Conservation (phyloP, 1,140 invertebrate genomes). For the Pararge aegeria region DNA sequence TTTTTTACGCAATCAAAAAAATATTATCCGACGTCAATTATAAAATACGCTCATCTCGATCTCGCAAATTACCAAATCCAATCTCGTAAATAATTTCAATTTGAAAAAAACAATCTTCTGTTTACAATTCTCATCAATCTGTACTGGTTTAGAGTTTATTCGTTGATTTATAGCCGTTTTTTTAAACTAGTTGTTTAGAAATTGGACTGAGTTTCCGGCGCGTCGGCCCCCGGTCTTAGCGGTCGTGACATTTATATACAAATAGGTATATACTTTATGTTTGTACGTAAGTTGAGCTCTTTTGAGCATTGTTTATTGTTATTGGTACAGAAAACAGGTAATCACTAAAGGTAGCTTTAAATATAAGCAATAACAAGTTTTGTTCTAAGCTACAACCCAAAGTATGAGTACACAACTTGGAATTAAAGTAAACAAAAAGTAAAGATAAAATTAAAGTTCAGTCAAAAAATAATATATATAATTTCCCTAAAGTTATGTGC, state of each 20-base stretch:
- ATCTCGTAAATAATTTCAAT: slow-evolving; percentile 18
- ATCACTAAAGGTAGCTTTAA: too few relatives aligned
- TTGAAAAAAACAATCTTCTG: slow-evolving; percentile 6
- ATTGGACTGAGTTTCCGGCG: slow-evolving; percentile 27
- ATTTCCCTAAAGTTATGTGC: too few relatives aligned
- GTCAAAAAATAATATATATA: too few relatives aligned
- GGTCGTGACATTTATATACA: slow-evolving; percentile 17
- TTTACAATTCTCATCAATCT: slow-evolving; percentile 31
- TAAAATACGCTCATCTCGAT: not conserved
- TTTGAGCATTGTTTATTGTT: too few relatives aligned
- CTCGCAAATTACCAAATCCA: not conserved
- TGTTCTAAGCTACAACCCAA: too few relatives aligned
- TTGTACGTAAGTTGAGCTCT: slow-evolving; percentile 10
- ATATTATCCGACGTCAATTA: not conserved
- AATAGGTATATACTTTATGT: slow-evolving; percentile 5
- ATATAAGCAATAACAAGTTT: too few relatives aligned
- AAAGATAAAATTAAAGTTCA: too few relatives aligned
- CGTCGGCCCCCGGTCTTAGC: slow-evolving; percentile 17
- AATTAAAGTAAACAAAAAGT: too few relatives aligned
- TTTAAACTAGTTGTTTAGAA: slow-evolving; percentile 28
- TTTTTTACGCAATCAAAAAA: not conserved
- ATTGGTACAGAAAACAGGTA: too few relatives aligned
- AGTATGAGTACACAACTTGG: too few relatives aligned
- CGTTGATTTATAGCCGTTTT: slow-evolving; percentile 31
- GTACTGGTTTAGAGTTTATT: slow-evolving; percentile 31